Percentiles rank a stretch among this genome's conserved stretches.
Conservation (phyloP, 1,140 invertebrate species). For the Drosophila subpulchrella region DNA sequence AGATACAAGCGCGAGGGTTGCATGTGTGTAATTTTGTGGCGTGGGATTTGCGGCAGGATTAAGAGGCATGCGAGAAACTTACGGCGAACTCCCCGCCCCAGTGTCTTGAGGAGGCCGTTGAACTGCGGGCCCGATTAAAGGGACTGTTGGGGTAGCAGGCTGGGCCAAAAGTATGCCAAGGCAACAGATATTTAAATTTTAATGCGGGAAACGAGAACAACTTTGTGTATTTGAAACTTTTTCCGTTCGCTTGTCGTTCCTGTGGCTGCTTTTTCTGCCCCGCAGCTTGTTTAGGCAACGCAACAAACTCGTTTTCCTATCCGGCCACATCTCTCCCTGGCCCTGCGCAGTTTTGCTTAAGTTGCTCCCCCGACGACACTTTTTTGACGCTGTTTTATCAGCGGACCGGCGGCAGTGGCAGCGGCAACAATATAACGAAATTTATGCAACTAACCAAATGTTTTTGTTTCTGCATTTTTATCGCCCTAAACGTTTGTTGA, state of each 20-base stretch:
- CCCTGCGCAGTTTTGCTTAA: constrained; percentile 54
- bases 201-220: constrained; percentile 2
- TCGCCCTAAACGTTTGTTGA: constrained; percentile 55
- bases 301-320: constrained; percentile 26
- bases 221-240: constrained; percentile 59
- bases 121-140: constrained; percentile 38
- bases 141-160: background rate
- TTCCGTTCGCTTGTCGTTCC: constrained; percentile 21
- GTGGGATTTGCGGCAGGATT: constrained; percentile 37
- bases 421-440: constrained; percentile 42
- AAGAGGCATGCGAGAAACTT: constrained; percentile 47
- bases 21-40: constrained; percentile 31
- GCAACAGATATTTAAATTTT: constrained; percentile 43
- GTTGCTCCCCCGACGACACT: constrained; percentile 78
- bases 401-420: constrained; percentile 36
- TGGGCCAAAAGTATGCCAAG: constrained; percentile 35
- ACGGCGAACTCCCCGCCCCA: constrained; percentile 4
- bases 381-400: constrained; percentile 73
- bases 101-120: constrained; percentile 56
- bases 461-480: constrained; percentile 73
- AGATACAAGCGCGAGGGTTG: constrained; percentile 46
- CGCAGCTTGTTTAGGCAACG: constrained; percentile 39
- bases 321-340: constrained; percentile 19
- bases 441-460: constrained; percentile 81
- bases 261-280: constrained; percentile 5